phyloP scores from a whole-genome alignment of 2,888 invertebrate species.

The Choristoneura rosaceana region DNA sequence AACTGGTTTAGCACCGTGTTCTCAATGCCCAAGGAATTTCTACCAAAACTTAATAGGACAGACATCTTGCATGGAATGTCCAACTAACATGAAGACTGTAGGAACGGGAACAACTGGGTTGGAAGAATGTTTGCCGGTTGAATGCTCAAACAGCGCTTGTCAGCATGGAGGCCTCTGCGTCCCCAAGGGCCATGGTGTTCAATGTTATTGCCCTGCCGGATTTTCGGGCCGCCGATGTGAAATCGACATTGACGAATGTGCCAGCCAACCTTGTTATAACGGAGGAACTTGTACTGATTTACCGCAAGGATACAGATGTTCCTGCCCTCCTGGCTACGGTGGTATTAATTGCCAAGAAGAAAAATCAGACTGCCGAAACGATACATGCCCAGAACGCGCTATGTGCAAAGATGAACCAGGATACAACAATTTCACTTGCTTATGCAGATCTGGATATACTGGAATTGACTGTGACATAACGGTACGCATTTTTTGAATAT shows the following conservation, averaged over 20 bases:
- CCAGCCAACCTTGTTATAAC: constrained; percentile 97
- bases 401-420: constrained; percentile 99
- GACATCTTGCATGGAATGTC: constrained; percentile 95
- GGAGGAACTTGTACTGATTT: constrained; percentile 96
- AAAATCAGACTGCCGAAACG: constrained; percentile 93
- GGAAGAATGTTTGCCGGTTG: constrained; percentile 94
- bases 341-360: constrained; percentile 98
- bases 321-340: constrained; percentile 94
- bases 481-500: constrained; percentile 74
- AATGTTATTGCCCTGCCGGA: constrained; percentile 97
- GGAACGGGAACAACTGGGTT: constrained; percentile 91
- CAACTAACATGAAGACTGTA: constrained; percentile 95
- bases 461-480: constrained; percentile 96
- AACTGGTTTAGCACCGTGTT: constrained; percentile 97
- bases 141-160: constrained; percentile 94
- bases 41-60: constrained; percentile 95
- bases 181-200: constrained; percentile 94
- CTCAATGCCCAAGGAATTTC: constrained; percentile 95
- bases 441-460: constrained; percentile 97
- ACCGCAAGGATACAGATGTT: constrained; percentile 96
- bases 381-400: constrained; percentile 97
- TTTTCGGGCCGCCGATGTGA: constrained; percentile 97
- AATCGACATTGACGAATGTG: constrained; percentile 97
- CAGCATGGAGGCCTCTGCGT: constrained; percentile 96
- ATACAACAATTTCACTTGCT: constrained; percentile 94